Conservation (phyloP, 1,140 invertebrate species). For the Drosophila carrolli region DNA sequence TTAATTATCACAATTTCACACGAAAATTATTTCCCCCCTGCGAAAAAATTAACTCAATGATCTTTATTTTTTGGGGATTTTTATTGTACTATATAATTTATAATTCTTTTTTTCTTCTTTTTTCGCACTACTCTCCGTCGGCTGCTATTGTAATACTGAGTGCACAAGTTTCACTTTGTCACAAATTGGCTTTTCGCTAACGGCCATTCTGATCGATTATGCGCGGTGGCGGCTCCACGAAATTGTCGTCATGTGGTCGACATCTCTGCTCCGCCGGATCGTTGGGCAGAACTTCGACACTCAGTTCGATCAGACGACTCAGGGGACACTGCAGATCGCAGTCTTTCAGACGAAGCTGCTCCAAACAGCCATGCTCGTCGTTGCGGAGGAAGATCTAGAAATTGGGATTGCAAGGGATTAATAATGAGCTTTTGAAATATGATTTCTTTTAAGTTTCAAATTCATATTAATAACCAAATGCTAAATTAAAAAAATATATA, state of each 20-base stretch:
- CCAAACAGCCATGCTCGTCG: slow-evolving; percentile 85
- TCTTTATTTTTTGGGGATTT: slow-evolving; percentile 27
- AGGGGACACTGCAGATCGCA: slow-evolving; percentile 88
- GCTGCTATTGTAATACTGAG: slow-evolving; percentile 47
- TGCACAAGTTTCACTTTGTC: slow-evolving; percentile 6
- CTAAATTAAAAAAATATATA: too few relatives aligned
- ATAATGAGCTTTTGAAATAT: background rate
- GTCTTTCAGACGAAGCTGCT: slow-evolving; percentile 86
- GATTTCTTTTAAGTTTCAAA: background rate
- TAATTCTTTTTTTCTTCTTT: slow-evolving; percentile 19
- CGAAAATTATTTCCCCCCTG: slow-evolving; percentile 20
- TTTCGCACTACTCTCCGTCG: slow-evolving; percentile 8
- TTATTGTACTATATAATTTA: slow-evolving; percentile 15
- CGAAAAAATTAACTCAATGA: slow-evolving; percentile 14
- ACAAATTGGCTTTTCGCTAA: slow-evolving; percentile 8
- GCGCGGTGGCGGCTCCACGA: slow-evolving; percentile 85
- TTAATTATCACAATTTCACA: slow-evolving; percentile 35
- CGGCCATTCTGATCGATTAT: slow-evolving; percentile 64
- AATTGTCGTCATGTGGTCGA: slow-evolving; percentile 85
- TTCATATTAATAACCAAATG: background rate
- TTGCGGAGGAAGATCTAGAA: slow-evolving; percentile 87
- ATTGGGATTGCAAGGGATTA: background rate
- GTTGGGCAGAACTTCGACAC: slow-evolving; percentile 86
- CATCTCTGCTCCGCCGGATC: slow-evolving; percentile 86
- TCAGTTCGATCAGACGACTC: slow-evolving; percentile 85